Evolutionary conservation across 2,113 vertebrate genomes (phyloP).

Genomic region (Perca fluviatilis): DNA sequence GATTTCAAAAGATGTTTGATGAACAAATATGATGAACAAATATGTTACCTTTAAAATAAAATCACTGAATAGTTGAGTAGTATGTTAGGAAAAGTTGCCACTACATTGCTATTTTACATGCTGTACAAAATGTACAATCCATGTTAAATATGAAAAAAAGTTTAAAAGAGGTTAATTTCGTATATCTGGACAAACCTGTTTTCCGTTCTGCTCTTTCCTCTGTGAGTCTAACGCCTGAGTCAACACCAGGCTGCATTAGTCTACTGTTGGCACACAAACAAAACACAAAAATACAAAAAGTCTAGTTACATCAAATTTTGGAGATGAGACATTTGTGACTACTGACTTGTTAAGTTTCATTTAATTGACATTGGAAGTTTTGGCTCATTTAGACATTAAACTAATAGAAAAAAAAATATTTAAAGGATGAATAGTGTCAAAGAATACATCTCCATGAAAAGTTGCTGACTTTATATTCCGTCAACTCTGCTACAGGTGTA

Average conservation of each 20-base stretch:
- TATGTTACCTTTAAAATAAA: background rate
- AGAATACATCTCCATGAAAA: background rate
- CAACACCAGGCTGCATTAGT: constrained; percentile 40
- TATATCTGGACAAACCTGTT: constrained; percentile 72
- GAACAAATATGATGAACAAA: no score
- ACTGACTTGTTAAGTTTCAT: background rate
- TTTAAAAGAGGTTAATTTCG: background rate
- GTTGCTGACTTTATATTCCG: constrained; percentile 12
- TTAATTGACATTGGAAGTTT: background rate
- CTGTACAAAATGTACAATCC: background rate
- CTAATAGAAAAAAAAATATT: background rate
- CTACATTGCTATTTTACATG: background rate
- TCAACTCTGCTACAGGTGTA: background rate
- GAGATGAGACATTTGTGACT: background rate
- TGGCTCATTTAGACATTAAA: background rate
- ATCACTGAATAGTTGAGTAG: background rate
- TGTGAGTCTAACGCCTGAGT: constrained; percentile 46
- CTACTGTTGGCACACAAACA: constrained; percentile 56
- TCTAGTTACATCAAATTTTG: constrained; percentile 16
- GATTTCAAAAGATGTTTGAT: background rate
- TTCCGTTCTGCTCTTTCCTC: constrained; percentile 22
- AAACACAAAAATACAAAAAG: constrained; percentile 48
- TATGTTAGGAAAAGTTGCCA: background rate
- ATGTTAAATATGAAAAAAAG: background rate
- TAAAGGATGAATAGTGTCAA: background rate